phyloP scores from a whole-genome alignment of 2,113 vertebrate species.

The Crypturellus undulatus region DNA sequence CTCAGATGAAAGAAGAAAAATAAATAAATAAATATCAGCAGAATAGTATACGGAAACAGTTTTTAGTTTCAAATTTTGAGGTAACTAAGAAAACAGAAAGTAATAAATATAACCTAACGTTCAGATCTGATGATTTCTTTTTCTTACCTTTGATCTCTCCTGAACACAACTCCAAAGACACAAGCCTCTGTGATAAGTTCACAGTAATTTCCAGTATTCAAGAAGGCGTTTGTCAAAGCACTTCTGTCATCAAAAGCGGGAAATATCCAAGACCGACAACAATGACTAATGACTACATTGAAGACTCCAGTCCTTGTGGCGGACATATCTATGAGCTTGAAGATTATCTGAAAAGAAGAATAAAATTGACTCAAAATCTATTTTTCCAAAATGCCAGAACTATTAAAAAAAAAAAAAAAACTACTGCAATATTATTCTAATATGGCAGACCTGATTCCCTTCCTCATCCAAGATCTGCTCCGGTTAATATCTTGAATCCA shows the following conservation, averaged over 20 bases:
- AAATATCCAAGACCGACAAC: conserved; percentile 88
- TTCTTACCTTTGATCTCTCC: conserved; percentile 91
- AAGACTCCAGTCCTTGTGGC: conserved; percentile 90
- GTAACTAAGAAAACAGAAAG: neutral
- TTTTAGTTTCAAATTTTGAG: neutral
- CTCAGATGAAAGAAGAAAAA: conserved; percentile 33
- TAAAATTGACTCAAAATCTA: neutral
- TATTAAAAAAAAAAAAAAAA: neutral
- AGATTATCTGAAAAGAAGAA: conserved; percentile 80
- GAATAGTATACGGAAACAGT: neutral
- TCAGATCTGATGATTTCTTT: neutral
- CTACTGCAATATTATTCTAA: neutral
- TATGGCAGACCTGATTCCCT: neutral
- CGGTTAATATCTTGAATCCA: neutral
- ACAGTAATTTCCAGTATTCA: conserved; percentile 81
- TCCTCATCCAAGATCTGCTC: neutral
- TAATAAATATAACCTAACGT: neutral
- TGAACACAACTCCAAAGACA: conserved; percentile 90
- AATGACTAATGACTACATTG: conserved; percentile 86
- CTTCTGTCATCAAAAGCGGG: conserved; percentile 9
- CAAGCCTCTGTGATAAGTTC: conserved; percentile 89
- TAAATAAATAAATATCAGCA: neutral
- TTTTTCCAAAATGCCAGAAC: neutral
- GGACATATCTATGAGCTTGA: conserved; percentile 88
- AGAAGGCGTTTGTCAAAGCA: conserved; percentile 62